Evolutionary conservation across 2,888 invertebrate species (phyloP).

Genomic region (Myopa testacea): DNA sequence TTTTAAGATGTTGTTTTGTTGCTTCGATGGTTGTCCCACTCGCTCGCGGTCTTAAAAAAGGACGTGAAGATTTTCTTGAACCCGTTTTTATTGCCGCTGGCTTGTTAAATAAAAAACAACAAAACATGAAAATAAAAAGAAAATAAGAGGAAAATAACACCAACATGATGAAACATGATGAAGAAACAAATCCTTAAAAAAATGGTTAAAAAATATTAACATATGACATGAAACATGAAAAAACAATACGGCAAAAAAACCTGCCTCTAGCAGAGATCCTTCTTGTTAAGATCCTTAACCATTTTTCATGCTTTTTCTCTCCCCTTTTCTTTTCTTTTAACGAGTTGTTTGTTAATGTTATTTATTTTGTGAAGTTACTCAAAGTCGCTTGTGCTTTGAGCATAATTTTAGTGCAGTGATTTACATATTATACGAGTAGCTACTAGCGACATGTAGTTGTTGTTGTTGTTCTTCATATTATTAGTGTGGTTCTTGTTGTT

Average conservation of each 20-base stretch:
- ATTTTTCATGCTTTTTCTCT: neutral
- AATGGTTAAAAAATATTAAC: neutral
- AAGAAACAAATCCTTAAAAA: neutral
- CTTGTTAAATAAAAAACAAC: no score
- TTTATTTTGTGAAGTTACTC: neutral
- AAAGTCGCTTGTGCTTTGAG: neutral
- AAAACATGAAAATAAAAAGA: no score
- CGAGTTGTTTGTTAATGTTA: neutral
- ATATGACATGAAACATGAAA: no score
- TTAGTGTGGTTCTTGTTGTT: slow-evolving; percentile 24
- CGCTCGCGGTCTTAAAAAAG: no score
- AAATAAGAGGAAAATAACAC: no score
- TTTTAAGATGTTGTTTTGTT: no score
- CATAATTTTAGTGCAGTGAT: neutral
- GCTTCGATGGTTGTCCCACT: no score
- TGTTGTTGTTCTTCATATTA: no score
- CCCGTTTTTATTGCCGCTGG: no score
- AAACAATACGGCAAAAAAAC: neutral
- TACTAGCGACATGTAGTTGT: no score
- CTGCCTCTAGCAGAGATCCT: neutral
- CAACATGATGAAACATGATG: neutral
- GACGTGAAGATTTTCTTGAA: no score
- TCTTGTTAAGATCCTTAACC: neutral
- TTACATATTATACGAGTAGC: neutral
- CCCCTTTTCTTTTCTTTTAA: neutral